Conservation (phyloP, 2,797 vertebrate genomes). For the Bufotes viridis region DNA sequence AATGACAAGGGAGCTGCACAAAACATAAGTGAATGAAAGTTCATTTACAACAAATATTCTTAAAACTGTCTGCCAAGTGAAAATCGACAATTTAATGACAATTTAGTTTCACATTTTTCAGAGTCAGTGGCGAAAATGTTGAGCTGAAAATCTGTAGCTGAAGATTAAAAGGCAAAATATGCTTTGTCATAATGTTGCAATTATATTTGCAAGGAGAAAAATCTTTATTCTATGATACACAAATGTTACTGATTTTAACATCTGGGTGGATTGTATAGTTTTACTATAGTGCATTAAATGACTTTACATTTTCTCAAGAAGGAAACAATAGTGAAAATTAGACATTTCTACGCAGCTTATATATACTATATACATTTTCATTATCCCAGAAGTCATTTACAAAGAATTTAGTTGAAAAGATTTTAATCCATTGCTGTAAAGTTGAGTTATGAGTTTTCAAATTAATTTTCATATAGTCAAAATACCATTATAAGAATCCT, state of each 20-base stretch:
- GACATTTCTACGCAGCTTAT: conserved; percentile 29
- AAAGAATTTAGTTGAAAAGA: conserved; percentile 32
- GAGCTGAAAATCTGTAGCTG: conserved; percentile 11
- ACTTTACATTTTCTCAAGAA: conserved; percentile 38
- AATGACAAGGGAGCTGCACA: neutral
- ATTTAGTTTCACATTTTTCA: conserved; percentile 36
- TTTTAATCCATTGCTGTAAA: neutral
- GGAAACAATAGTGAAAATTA: conserved; percentile 54
- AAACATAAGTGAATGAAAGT: neutral
- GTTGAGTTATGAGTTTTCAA: conserved; percentile 6
- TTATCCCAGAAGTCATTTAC: conserved; percentile 16
- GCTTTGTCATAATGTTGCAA: conserved; percentile 38
- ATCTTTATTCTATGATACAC: conserved; percentile 32
- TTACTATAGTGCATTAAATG: conserved; percentile 38
- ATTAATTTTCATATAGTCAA: neutral
- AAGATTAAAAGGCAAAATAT: conserved; percentile 37
- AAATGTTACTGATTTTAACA: conserved; percentile 56
- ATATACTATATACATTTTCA: conserved; percentile 21
- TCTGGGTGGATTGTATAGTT: conserved; percentile 53
- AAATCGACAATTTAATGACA: conserved; percentile 19
- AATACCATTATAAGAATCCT: neutral
- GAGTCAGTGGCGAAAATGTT: conserved; percentile 13
- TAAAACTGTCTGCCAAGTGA: conserved; percentile 23
- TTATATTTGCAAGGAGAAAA: conserved; percentile 37
- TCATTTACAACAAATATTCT: conserved; percentile 10